Conservation (phyloP, 2,888 invertebrate genomes). For the Drosophila barbarae region DNA sequence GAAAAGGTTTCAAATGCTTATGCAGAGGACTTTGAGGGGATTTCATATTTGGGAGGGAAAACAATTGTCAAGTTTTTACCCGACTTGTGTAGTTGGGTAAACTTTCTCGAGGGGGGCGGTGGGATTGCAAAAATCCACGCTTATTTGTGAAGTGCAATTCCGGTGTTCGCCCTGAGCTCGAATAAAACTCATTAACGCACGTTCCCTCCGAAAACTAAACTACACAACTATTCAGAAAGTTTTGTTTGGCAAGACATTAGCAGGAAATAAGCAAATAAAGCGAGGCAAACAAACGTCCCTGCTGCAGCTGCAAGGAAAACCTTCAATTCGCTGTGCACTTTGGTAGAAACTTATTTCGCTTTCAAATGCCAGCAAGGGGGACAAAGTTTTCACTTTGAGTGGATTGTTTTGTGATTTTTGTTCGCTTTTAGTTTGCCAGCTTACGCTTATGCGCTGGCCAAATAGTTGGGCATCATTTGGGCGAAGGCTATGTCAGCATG, state of each 20-base stretch:
- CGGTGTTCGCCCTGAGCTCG: conserved; percentile 29
- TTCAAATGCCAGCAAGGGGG: conserved; percentile 7
- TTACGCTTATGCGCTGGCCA: neutral
- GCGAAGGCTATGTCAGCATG: conserved; percentile 10
- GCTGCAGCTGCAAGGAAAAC: conserved; percentile 27
- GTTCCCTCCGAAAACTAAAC: conserved; percentile 36
- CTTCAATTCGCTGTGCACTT: conserved; percentile 47
- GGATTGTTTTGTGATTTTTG: conserved; percentile 35
- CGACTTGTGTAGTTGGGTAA: conserved; percentile 9
- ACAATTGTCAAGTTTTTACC: conserved; percentile 25
- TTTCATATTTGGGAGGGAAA: conserved; percentile 24
- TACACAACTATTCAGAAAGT: conserved; percentile 47
- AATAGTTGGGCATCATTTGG: conserved; percentile 14
- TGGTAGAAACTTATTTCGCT: conserved; percentile 40
- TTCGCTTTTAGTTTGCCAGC: conserved; percentile 24
- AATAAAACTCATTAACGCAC: conserved; percentile 61
- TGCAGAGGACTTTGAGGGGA: conserved; percentile 1
- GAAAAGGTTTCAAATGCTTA: conserved; percentile 6
- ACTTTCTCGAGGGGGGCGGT: conserved; percentile 9
- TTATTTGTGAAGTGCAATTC: conserved; percentile 32
- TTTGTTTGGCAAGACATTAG: conserved; percentile 58
- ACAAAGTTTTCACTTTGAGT: conserved; percentile 39
- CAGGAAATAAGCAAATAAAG: conserved; percentile 58
- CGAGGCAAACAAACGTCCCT: conserved; percentile 32
- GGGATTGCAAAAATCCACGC: conserved; percentile 28